A percentile compares a stretch with the other conserved stretches of the same genome.
Evolutionary conservation across 2,888 invertebrate species (phyloP).

Genomic region (Tyria jacobaeae): DNA sequence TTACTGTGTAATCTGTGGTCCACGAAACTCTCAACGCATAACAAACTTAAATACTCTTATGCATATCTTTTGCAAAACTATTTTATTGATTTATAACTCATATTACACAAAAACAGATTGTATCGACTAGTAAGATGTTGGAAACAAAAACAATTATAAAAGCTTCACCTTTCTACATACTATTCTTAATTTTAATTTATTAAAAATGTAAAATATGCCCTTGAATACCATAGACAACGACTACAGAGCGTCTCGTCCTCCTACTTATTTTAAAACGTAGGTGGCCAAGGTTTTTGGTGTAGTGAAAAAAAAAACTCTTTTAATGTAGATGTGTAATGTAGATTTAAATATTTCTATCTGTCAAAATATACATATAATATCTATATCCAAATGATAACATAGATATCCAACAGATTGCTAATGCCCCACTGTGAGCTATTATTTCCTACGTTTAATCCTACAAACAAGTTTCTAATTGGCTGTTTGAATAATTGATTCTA

Average conservation of each 20-base stretch:
- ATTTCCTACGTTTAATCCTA: conserved; percentile 12
- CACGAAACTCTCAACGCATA: too few relatives aligned
- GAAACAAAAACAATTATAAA: too few relatives aligned
- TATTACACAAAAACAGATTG: too few relatives aligned
- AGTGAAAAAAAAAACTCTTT: neutral
- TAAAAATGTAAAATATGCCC: too few relatives aligned
- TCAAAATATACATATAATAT: neutral
- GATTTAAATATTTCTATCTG: too few relatives aligned
- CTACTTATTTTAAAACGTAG: neutral
- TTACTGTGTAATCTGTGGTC: too few relatives aligned
- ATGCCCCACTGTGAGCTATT: conserved; percentile 12
- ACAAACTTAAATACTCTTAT: too few relatives aligned
- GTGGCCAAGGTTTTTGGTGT: neutral
- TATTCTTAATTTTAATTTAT: neutral
- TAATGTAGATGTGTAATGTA: too few relatives aligned
- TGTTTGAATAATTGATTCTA: conserved; percentile 16
- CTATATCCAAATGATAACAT: neutral
- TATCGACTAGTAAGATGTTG: too few relatives aligned
- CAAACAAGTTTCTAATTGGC: conserved; percentile 24
- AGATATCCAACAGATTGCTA: neutral
- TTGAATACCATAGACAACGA: too few relatives aligned
- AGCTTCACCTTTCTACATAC: neutral
- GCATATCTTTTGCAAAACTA: too few relatives aligned
- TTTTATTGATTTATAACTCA: too few relatives aligned
- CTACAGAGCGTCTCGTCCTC: neutral